Base-by-base conservation (phyloP, 2,888 invertebrate species). In the Geophilus truncorum region DNA sequence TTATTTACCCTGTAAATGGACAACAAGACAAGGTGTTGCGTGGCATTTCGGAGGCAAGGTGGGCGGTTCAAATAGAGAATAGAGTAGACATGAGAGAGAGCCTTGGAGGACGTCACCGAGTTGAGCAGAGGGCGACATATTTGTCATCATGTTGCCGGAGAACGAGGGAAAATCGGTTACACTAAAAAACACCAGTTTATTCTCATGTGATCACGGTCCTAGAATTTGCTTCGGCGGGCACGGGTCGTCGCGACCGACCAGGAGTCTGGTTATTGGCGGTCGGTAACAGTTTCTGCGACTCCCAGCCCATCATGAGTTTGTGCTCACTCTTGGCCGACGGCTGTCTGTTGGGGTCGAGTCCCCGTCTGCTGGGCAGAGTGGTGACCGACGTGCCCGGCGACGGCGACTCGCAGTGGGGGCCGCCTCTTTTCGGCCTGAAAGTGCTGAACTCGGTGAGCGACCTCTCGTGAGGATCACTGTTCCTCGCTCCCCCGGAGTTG, bases 401-500 rank as follows among this genome's bases (percentile, higher is more conserved):
- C 70, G 70, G 70, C 25, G 70, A 70, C 1, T 70, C 70, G 15
- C 25, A 28, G n/a, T 70, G 25, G 15, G 70, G 25, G n/a, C 62
- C 28, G 21, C 80, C 81, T 15, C 79, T 75, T 78, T 45, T 57
- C 30, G 82, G 82, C 78, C 81, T 57, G 30, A 82, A 82, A 23
- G 82, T 81, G 78, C 80, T 82, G 75, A 82, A 82, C 18, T 82
- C 82, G 18, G 78, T 81, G 7, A 82, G 70, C 18, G 80, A 70
- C 51, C 82, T 25, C 36, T 82, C 82, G 75, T 82, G 82, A 21
- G 81, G 82, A 45, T 81, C 82, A 32, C 82, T 82, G 62, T 82
- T 82, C 51, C 82, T 30, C 21, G 80, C 76, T 9, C 77, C 77
- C 12, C 32, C 62, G n/a, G 25, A 62, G 28, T 28, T 32, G 28